Base-by-base conservation (phyloP, 2,888 invertebrate species). In the Thumatha senex region DNA sequence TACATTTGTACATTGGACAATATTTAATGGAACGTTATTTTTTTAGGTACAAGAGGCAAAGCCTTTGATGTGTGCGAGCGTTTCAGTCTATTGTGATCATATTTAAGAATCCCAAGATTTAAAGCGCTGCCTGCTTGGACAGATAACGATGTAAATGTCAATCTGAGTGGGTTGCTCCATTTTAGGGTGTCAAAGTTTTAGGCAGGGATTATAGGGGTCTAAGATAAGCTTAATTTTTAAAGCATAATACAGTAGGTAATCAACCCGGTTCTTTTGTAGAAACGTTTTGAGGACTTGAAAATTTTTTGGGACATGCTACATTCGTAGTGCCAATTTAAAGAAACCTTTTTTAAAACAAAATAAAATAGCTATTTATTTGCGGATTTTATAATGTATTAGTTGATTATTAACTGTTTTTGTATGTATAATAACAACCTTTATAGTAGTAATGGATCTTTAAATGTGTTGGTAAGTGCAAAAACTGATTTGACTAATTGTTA, bases 131-230 rank as follows among this genome's bases (percentile, higher is more conserved):
- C 88, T 89, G 87, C 58, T 75, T 70, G 75, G 76, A 75, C 75
- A 84, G 89, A 89, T 89, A 89, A 86, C 84, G 79, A 63, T 78
- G 83, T 83, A 83, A 84, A 86, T 81, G 87, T 86, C 89, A 88
- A 86, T 89, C 86, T 88, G 79, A 76, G 80, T 77, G 80, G 84
- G 84, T 77, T 80, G 73, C 77, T 80, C 82, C 83, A 86, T 87
- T 87, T 82, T 80, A 79, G 77, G 74, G 86, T 89, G 86, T 86
- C 87, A 88, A 88, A 88, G 86, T 89, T 85, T 85, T 79, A 86
- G 83, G 75, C 75, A 75, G 74, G 87, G 89, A 89, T 89, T 89
- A 89, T 89, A 87, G 89, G 89, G 89, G 89, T 88, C 84, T 79
- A 82, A 85, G 89, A 89, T 87, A 87, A 89, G 84, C 83, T 84